Base-by-base conservation (phyloP, 2,797 vertebrate genomes). In the Epinephelus awoara region DNA sequence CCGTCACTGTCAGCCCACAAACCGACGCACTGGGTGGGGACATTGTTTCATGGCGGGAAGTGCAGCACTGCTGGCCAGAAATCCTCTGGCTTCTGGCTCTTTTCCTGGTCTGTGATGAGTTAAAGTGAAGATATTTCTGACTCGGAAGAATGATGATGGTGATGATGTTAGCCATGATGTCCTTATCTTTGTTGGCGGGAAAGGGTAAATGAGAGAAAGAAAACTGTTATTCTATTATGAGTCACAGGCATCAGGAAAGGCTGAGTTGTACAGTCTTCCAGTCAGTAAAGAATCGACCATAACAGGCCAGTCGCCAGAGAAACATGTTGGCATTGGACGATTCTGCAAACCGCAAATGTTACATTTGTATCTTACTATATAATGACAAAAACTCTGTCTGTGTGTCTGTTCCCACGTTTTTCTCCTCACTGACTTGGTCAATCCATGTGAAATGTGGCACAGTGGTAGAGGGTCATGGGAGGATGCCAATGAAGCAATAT, bases 21-120 rank as follows among this genome's bases (percentile, higher is more conserved):
- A 72, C 47, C 0, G 6, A 11, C 27, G 0, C 46, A 19, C 61
- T 40, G 67, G 65, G 47, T 29, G 40, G 42, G 46, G 56, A 51
- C 67, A 51, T 65, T 64, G 69, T 76, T 59, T 77, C 18, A 75
- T 72, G 64, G 42, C 50, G 29, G 72, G 68, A 87, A 76, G 54
- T 42, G 17, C 0, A 2, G 21, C 34, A 56, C 9, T 0, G 19
- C 58, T 42, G 34, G 51, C 55, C 79, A 61, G 54, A 51, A 67
- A 14, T 21, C 8, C 14, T 23, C 62, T 55, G 34, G 49, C 58
- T 58, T 72, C 57, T 69, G 72, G 56, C 65, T 69, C 34, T 70
- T 65, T 52, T 29, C 50, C 46, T 19, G 19, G 2, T 57, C 66
- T 78, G 10, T 58, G 57, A 79, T 57, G 61, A 51, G 49, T 82